Percentiles rank a stretch among this genome's conserved stretches.
phyloP scores from a whole-genome alignment of 2,888 invertebrate species.

The Keiferia lycopersicella region DNA sequence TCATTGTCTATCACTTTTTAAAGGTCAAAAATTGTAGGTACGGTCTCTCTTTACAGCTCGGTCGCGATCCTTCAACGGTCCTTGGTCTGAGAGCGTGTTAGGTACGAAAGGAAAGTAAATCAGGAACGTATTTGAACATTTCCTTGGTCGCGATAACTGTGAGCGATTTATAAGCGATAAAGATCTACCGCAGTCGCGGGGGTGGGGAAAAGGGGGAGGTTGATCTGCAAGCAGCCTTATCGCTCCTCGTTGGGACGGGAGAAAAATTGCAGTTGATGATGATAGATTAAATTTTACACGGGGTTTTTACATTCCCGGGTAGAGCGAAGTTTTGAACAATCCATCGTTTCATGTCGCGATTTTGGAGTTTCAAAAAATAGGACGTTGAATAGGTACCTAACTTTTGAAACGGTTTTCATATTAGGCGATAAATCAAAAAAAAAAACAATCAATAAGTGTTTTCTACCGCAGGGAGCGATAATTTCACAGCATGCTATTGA shows the following conservation, averaged over 20 bases:
- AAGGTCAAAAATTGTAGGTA: too few relatives aligned
- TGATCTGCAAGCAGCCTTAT: constrained; percentile 47
- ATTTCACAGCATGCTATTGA: too few relatives aligned
- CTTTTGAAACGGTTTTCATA: too few relatives aligned
- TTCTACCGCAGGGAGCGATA: too few relatives aligned
- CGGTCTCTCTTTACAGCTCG: too few relatives aligned
- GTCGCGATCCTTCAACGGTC: too few relatives aligned
- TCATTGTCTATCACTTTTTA: too few relatives aligned
- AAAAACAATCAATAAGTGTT: too few relatives aligned
- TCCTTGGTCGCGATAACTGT: constrained; percentile 47
- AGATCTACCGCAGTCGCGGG: constrained; percentile 46
- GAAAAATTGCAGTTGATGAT: constrained; percentile 18
- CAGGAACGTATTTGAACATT: constrained; percentile 46
- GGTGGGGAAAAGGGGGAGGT: constrained; percentile 25
- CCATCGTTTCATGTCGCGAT: neutral
- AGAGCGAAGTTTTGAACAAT: neutral
- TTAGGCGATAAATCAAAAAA: too few relatives aligned
- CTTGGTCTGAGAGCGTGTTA: too few relatives aligned
- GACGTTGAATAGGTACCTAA: too few relatives aligned
- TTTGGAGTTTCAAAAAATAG: too few relatives aligned
- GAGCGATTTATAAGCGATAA: constrained; percentile 59
- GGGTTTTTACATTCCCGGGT: neutral
- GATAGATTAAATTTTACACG: constrained; percentile 25
- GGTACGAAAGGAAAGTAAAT: constrained; percentile 34
- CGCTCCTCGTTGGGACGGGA: constrained; percentile 25